Evolutionary conservation across 2,888 invertebrate genomes (phyloP).

Genomic region (Mayetiola destructor): DNA sequence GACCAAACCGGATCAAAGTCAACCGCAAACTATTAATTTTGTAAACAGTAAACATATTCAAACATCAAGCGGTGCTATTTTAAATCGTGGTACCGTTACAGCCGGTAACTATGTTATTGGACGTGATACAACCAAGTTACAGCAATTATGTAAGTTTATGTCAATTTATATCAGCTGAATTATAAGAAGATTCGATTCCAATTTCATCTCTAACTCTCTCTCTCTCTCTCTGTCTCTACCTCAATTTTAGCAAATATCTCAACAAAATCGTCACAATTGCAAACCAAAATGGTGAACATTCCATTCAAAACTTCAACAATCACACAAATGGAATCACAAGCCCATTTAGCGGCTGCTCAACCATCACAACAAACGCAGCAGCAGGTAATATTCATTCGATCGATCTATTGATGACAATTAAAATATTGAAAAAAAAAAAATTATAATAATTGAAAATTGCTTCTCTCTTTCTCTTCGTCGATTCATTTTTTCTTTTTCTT

Average conservation of each 20-base stretch:
- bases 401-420: too few species aligned
- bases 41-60: conserved; percentile 26
- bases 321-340: conserved; percentile 1
- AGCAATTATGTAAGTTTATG: too few species aligned
- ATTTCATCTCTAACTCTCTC: too few species aligned
- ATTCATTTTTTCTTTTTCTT: too few species aligned
- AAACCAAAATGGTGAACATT: background rate
- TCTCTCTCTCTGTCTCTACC: too few species aligned
- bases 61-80: background rate
- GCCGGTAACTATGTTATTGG: conserved; percentile 5
- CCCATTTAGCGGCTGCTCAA: conserved; percentile 17
- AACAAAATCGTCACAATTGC: conserved; percentile 4
- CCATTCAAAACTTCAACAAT: background rate
- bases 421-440: too few species aligned
- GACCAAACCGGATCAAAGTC: conserved; percentile 22
- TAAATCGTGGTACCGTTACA: background rate
- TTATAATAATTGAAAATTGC: too few species aligned
- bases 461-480: too few species aligned
- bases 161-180: too few species aligned
- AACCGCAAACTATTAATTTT: conserved; percentile 25
- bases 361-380: conserved; percentile 16
- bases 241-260: too few species aligned
- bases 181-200: background rate
- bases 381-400: too few species aligned
- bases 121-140: too few species aligned